phyloP scores from a whole-genome alignment of 2,888 invertebrate species.

The Acrobasis suavella region DNA sequence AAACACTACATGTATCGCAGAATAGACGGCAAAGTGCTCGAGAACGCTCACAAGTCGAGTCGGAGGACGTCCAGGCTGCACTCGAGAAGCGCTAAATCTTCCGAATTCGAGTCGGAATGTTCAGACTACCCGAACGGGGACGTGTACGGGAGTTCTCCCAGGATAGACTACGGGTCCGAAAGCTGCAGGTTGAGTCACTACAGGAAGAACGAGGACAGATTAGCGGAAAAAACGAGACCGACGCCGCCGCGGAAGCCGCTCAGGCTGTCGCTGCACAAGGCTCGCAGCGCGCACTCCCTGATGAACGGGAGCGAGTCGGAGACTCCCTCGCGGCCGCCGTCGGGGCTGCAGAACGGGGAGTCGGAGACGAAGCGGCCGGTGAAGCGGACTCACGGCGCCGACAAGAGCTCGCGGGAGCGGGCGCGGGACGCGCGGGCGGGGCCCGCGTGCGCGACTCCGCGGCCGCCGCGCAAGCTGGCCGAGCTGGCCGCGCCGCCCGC shows the following conservation, averaged over 20 bases:
- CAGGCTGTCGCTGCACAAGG: slow-evolving; percentile 90
- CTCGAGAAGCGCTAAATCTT: slow-evolving; percentile 86
- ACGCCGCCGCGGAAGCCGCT: slow-evolving; percentile 93
- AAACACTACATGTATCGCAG: slow-evolving; percentile 69
- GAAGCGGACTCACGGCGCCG: slow-evolving; percentile 81
- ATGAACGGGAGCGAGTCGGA: slow-evolving; percentile 74
- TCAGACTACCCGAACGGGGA: slow-evolving; percentile 78
- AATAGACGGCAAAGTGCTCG: slow-evolving; percentile 78
- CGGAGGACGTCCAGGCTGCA: slow-evolving; percentile 72
- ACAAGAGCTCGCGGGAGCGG: slow-evolving; percentile 57
- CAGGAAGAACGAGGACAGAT: slow-evolving; percentile 65
- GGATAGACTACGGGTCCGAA: slow-evolving; percentile 83
- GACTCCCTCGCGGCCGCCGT: slow-evolving; percentile 55
- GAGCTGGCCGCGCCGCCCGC: slow-evolving; percentile 63
- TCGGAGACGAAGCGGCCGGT: slow-evolving; percentile 80
- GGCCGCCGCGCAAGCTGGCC: slow-evolving; percentile 58
- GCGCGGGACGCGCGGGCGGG: slow-evolving; percentile 48
- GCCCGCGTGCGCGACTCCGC: slow-evolving; percentile 56
- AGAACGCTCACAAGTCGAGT: slow-evolving; percentile 80
- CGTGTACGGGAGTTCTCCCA: slow-evolving; percentile 63
- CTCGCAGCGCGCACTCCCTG: slow-evolving; percentile 90
- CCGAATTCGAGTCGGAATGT: slow-evolving; percentile 90
- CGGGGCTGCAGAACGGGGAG: slow-evolving; percentile 48
- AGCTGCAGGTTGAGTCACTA: slow-evolving; percentile 71
- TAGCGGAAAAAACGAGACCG: slow-evolving; percentile 83